Base-by-base conservation (phyloP, 1,140 invertebrate genomes). In the Oncopodura yosiiana region DNA sequence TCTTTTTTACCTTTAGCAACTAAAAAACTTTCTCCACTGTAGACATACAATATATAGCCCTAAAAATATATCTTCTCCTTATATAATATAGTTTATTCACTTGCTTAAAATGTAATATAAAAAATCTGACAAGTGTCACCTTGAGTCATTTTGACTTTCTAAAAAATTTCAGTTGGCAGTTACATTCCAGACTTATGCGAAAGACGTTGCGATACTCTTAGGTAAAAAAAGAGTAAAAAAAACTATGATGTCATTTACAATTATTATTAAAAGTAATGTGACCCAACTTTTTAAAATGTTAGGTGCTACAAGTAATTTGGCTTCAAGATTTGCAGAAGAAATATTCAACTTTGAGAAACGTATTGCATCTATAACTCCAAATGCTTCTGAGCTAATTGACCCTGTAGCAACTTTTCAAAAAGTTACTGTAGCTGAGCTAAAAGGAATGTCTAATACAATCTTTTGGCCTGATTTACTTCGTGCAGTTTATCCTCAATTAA, bases 291-390 rank as follows among this genome's bases (percentile, higher is more conserved):
- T n/a, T n/a, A n/a, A n/a, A n/a, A n/a, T 9, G 14, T 34, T 34
- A 9, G 73, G 72, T n/a, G 75, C 75, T 3, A 73, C 71, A 12
- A 70, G 65, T 24, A 62, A 66, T 9, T 69, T 75, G 18, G 75
- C 78, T 0, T 58, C 68, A 1, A 71, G 69, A 41, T 81, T 80
- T 63, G 72, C 74, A 8, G 70, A 75, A 5, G 76, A 80, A 56
- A 73, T 79, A 23, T 81, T 76, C 63, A 69, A 69, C 38, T 80
- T 78, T 64, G 79, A 82, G 64, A 74, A 73, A 61, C 62, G 78
- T 19, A 69, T 82, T 1, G 79, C 79, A 3, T 76, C 78, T 64
- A 73, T 77, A 41, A 73, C 72, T 38, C 73, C 72, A 0, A 61
- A 69, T 24, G 58, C 63, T 3, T 53, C 52, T 23, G 64, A 66